phyloP scores from a whole-genome alignment of 2,797 vertebrate genomes.

The Eidolon dupreanum region DNA sequence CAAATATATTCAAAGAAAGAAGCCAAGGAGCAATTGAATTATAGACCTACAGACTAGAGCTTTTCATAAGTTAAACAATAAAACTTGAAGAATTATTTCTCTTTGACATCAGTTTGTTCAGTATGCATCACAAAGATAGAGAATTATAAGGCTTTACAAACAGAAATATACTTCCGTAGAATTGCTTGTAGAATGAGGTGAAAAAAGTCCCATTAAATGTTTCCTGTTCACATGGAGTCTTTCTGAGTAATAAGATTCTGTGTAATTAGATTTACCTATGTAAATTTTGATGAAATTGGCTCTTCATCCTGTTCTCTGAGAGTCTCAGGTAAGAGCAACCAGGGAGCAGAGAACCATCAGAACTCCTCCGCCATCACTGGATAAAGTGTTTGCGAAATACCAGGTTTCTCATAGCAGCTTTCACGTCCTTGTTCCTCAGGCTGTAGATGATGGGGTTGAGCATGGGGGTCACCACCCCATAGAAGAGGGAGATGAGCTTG shows the following conservation, averaged over 20 bases:
- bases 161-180: not conserved
- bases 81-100: not conserved
- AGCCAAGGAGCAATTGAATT: not conserved
- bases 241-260: not conserved
- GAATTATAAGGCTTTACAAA: not conserved
- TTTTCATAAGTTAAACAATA: constrained; percentile 9
- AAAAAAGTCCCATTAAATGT: not conserved
- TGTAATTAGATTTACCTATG: not conserved
- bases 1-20: not conserved
- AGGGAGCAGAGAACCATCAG: not conserved
- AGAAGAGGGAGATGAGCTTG: constrained; percentile 78
- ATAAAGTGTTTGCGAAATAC: not conserved
- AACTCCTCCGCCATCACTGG: not conserved
- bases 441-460: constrained; percentile 79
- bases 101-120: not conserved
- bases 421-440: constrained; percentile 79
- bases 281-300: not conserved
- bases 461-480: constrained; percentile 72
- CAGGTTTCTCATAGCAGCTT: constrained; percentile 47
- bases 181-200: not conserved
- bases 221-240: not conserved
- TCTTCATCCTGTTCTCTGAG: not conserved
- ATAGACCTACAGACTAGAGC: not conserved
- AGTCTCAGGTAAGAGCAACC: not conserved
- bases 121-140: not conserved